Evolutionary conservation across 2,797 vertebrate species (phyloP).

Genomic region (Perodicticus potto): DNA sequence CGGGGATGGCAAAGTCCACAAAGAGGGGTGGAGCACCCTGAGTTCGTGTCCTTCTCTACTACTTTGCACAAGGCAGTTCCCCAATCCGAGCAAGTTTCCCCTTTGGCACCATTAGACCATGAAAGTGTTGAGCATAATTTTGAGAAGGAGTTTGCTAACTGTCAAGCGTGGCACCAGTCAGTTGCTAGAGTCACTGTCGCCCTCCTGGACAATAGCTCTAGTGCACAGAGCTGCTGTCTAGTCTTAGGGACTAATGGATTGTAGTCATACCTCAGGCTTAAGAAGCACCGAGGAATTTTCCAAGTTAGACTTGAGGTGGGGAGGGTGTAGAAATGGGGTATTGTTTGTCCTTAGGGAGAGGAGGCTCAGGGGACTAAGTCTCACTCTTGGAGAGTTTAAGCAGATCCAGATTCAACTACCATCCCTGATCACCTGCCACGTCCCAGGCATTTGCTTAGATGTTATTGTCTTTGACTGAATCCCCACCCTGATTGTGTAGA

Average conservation of each 20-base stretch:
- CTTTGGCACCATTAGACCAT: background rate
- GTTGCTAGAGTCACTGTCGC: background rate
- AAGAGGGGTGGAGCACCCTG: accelerated
- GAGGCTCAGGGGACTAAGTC: background rate
- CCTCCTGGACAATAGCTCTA: background rate
- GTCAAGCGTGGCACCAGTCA: no score
- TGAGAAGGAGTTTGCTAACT: background rate
- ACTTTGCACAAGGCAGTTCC: background rate
- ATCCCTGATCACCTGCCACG: background rate
- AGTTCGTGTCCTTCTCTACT: background rate
- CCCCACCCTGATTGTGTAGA: background rate
- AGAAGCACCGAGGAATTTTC: background rate
- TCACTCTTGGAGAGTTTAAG: background rate
- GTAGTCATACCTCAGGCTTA: background rate
- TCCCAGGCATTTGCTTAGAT: background rate
- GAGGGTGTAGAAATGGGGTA: background rate
- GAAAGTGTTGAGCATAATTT: background rate
- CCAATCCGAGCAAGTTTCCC: background rate
- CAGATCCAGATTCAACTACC: background rate
- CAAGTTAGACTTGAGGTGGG: background rate
- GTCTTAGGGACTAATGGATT: background rate
- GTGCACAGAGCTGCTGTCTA: background rate
- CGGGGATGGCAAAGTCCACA: background rate
- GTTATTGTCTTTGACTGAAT: background rate
- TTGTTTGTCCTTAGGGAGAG: background rate